Conservation (phyloP, 1,140 invertebrate genomes). For the Lordiphosa clarofinis region DNA sequence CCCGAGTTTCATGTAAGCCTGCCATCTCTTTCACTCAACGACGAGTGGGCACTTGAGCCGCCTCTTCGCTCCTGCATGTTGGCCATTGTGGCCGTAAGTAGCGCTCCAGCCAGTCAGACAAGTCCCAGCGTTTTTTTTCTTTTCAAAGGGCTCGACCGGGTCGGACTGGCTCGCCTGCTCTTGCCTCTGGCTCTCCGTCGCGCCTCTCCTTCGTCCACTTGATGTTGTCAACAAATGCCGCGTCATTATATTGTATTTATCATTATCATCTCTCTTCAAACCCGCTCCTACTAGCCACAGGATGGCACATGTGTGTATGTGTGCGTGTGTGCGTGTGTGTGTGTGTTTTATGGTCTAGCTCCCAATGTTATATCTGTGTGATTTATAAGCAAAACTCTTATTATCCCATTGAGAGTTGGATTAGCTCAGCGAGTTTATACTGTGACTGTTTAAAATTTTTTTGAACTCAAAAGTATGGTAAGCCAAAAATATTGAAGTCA, state of each 20-base stretch:
- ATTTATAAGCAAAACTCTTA: no score
- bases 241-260: constrained; percentile 76
- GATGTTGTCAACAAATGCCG: constrained; percentile 65
- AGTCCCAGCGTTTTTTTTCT: constrained; percentile 9
- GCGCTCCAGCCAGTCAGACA: constrained; percentile 50
- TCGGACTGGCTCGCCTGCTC: constrained; percentile 5
- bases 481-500: no score
- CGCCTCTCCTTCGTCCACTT: constrained; percentile 41
- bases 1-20: constrained; percentile 22
- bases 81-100: constrained; percentile 42
- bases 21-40: constrained; percentile 31
- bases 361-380: background rate
- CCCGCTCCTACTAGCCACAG: background rate
- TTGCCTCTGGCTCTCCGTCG: constrained; percentile 1
- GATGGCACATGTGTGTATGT: background rate
- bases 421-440: no score
- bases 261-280: constrained; percentile 50
- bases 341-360: background rate
- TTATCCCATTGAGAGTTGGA: no score
- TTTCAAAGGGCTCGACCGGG: background rate
- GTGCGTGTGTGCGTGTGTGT: constrained; percentile 12
- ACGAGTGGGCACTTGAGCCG: constrained; percentile 67
- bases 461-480: no score
- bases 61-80: constrained; percentile 9
- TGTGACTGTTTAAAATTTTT: no score